These are phyloP conservation scores for Epicampocera succincta DNA, from an alignment of 2,888 invertebrate genomes.

Conservation along the genomic window DNA sequence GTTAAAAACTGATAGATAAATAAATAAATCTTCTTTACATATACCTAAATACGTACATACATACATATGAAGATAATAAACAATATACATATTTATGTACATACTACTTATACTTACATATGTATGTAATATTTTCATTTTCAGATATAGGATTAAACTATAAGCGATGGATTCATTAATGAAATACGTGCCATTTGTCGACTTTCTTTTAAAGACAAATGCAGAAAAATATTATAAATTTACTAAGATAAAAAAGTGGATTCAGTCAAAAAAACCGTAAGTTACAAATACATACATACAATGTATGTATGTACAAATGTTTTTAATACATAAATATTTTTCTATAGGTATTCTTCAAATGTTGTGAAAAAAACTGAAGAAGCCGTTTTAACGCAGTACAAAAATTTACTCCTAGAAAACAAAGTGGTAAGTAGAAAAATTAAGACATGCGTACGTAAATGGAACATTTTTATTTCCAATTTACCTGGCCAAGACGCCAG, in stretches of 20 bases:
- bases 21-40: too few species aligned
- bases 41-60: too few species aligned
- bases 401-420: slow-evolving; percentile 66
- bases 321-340: background rate
- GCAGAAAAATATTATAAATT: slow-evolving; percentile 64
- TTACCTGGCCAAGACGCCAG: too few species aligned
- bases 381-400: slow-evolving; percentile 67
- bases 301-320: background rate
- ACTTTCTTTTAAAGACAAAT: slow-evolving; percentile 64
- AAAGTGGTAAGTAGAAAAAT: slow-evolving; percentile 64
- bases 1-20: too few species aligned
- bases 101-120: too few species aligned
- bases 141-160: too few species aligned
- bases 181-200: slow-evolving; percentile 70
- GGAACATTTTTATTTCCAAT: too few species aligned
- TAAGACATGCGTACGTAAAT: too few species aligned
- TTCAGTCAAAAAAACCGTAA: slow-evolving; percentile 64
- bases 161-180: slow-evolving; percentile 46
- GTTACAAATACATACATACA: background rate
- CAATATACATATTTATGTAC: too few species aligned
- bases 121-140: too few species aligned
- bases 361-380: slow-evolving; percentile 68
- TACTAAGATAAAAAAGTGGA: slow-evolving; percentile 68
- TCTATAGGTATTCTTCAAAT: slow-evolving; percentile 61
- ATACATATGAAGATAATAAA: too few species aligned